Conservation (phyloP, 2,888 invertebrate species). For the Xanthia togata region DNA sequence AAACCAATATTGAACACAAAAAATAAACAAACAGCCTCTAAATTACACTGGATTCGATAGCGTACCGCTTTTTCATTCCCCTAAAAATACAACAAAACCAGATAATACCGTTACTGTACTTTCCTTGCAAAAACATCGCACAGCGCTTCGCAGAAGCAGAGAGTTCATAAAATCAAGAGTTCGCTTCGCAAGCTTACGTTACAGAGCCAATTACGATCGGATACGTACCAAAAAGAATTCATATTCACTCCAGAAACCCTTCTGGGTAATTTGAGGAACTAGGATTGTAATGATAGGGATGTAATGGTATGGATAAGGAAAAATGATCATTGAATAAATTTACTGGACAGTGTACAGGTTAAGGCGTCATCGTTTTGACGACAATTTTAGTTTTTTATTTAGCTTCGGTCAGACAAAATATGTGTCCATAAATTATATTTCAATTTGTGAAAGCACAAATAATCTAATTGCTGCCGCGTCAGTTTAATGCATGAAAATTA, state of each 20-base stretch:
- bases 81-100: slow-evolving; percentile 34
- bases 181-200: slow-evolving; percentile 53
- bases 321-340: neutral
- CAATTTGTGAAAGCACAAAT: neutral
- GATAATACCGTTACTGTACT: slow-evolving; percentile 5
- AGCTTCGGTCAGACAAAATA: neutral
- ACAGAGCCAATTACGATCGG: slow-evolving; percentile 24
- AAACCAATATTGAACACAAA: neutral
- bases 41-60: neutral
- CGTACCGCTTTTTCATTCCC: neutral
- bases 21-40: neutral
- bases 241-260: neutral
- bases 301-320: neutral
- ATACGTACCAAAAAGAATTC: neutral
- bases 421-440: neutral
- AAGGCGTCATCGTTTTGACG: neutral
- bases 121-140: slow-evolving; percentile 34
- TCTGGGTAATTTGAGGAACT: neutral
- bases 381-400: neutral
- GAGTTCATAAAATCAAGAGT: slow-evolving; percentile 12
- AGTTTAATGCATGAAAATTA: neutral
- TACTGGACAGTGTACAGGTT: neutral
- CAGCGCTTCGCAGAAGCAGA: slow-evolving; percentile 51
- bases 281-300: neutral
- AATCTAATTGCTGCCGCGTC: neutral